phyloP scores from a whole-genome alignment of 1,140 invertebrate genomes.

The Gerris buenoi region DNA sequence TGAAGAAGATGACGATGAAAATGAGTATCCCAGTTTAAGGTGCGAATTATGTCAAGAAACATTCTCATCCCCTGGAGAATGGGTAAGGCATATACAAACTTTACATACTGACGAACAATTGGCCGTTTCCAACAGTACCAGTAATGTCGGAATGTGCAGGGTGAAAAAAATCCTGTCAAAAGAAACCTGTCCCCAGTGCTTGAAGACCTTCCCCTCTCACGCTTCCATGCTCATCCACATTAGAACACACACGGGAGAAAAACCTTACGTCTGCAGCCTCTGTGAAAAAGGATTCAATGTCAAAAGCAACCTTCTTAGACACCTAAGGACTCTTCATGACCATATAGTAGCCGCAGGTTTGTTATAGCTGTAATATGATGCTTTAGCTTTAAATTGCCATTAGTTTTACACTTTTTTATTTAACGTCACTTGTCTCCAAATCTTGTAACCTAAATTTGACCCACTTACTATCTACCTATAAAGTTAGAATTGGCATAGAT shows the following conservation, averaged over 20 bases:
- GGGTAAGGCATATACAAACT: conserved; percentile 67
- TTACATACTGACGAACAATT: conserved; percentile 69
- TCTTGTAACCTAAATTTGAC: too few species aligned
- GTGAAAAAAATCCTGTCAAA: not conserved
- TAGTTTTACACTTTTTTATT: too few species aligned
- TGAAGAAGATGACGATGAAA: conserved; percentile 41
- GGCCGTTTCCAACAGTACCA: conserved; percentile 49
- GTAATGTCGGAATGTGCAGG: not conserved
- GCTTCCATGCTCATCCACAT: conserved; percentile 51
- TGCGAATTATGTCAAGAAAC: conserved; percentile 68
- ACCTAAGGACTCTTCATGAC: conserved; percentile 41
- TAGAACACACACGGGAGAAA: conserved; percentile 32
- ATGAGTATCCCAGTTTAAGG: conserved; percentile 46
- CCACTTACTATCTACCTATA: too few species aligned
- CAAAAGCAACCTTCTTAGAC: conserved; percentile 55
- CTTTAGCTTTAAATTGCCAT: too few species aligned
- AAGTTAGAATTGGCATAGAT: too few species aligned
- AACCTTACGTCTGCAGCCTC: conserved; percentile 51
- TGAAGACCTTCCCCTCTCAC: conserved; percentile 57
- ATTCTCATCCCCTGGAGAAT: conserved; percentile 63
- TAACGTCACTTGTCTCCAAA: too few species aligned
- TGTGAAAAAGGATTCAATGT: conserved; percentile 64
- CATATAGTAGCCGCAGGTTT: conserved; percentile 15
- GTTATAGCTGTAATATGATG: too few species aligned
- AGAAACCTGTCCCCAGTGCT: conserved; percentile 43